phyloP scores from a whole-genome alignment of 2,888 invertebrate species.

The Pardosa pseudoannulata region DNA sequence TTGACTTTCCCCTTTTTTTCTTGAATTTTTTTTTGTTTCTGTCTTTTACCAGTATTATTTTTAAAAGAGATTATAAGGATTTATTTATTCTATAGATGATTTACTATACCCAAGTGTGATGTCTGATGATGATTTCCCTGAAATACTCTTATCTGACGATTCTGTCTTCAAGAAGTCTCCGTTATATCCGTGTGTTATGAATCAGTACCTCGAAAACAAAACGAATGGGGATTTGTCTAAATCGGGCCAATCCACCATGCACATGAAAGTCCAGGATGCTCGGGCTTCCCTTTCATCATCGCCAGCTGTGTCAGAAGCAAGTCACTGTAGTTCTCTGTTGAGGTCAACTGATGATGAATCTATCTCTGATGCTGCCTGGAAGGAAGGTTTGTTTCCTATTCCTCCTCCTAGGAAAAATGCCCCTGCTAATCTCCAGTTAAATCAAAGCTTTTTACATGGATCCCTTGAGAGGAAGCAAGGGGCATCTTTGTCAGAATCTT shows the following conservation, averaged over 20 bases:
- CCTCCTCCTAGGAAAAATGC: slow-evolving; percentile 62
- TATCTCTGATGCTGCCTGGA: slow-evolving; percentile 47
- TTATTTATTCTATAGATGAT: slow-evolving; percentile 43
- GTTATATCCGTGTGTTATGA: not conserved
- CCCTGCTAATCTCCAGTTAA: slow-evolving; percentile 46
- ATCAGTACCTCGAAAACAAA: slow-evolving; percentile 29
- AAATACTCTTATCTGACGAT: slow-evolving; percentile 63
- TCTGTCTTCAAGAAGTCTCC: slow-evolving; percentile 64
- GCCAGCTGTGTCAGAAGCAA: slow-evolving; percentile 66
- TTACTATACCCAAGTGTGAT: slow-evolving; percentile 54
- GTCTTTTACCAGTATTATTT: too few species aligned
- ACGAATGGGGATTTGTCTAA: slow-evolving; percentile 27
- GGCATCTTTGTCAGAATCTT: slow-evolving; percentile 54
- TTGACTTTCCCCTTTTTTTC: too few species aligned
- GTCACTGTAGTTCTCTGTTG: slow-evolving; percentile 57
- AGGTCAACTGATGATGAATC: slow-evolving; percentile 64
- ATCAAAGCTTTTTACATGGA: slow-evolving; percentile 61
- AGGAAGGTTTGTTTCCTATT: slow-evolving; percentile 43
- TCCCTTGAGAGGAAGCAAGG: slow-evolving; percentile 35
- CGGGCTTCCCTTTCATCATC: slow-evolving; percentile 59
- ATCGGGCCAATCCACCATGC: slow-evolving; percentile 16
- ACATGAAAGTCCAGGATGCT: slow-evolving; percentile 40
- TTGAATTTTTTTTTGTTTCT: too few species aligned
- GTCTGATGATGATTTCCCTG: slow-evolving; percentile 70
- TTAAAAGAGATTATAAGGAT: too few species aligned